Percentiles rank a stretch among this genome's conserved stretches.
Evolutionary conservation across 2,888 invertebrate genomes (phyloP).

Genomic region (Microplitis manilae): DNA sequence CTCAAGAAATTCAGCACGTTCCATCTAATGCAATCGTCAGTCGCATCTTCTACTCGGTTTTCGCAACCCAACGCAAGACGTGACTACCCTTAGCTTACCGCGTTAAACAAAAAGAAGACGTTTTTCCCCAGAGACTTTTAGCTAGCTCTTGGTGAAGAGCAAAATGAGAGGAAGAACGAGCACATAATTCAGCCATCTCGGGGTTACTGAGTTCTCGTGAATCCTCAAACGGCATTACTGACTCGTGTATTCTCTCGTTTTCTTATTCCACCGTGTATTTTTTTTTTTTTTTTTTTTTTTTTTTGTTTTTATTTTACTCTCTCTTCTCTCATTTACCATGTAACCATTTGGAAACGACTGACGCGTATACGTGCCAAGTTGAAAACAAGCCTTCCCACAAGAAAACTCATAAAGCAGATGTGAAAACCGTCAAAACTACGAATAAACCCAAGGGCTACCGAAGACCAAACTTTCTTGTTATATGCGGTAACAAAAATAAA

Average conservation of each 20-base stretch:
- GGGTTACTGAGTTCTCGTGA: conserved; percentile 35
- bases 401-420: conserved; percentile 38
- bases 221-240: conserved; percentile 41
- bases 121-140: conserved; percentile 48
- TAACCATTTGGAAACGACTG: conserved; percentile 27
- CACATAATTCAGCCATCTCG: conserved; percentile 51
- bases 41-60: conserved; percentile 37
- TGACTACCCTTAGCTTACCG: conserved; percentile 46
- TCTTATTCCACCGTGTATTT: not conserved
- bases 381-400: conserved; percentile 31
- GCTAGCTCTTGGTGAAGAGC: conserved; percentile 40
- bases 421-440: conserved; percentile 37
- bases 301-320: not conserved
- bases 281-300: not conserved
- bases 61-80: conserved; percentile 48
- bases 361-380: conserved; percentile 29
- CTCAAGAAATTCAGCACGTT: conserved; percentile 36
- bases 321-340: conserved; percentile 25
- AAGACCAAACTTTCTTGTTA: conserved; percentile 32
- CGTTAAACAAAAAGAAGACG: conserved; percentile 34
- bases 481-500: conserved; percentile 13
- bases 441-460: conserved; percentile 22
- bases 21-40: conserved; percentile 35
- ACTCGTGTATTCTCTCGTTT: conserved; percentile 23
- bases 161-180: conserved; percentile 39